Conservation (phyloP, 2,797 vertebrate genomes). For the Phylloscopus collybita region DNA sequence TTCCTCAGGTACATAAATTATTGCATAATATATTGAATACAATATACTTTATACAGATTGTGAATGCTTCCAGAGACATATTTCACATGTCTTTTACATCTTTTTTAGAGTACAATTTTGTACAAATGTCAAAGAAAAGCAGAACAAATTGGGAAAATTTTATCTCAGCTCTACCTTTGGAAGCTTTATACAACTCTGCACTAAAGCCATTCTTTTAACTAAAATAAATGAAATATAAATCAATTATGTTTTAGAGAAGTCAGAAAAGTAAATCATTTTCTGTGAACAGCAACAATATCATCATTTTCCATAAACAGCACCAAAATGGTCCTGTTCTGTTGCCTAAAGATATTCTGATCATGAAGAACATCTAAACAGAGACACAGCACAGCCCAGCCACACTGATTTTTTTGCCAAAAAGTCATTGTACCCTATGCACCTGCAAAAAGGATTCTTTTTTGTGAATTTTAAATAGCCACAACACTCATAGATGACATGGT, state of each 20-base stretch:
- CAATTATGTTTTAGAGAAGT: not conserved
- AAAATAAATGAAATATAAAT: not conserved
- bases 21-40: not conserved
- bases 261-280: not conserved
- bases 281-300: not conserved
- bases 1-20: not conserved
- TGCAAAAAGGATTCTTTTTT: not conserved
- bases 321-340: not conserved
- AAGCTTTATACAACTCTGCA: not conserved
- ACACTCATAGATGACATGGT: not conserved
- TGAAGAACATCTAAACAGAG: not conserved
- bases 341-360: not conserved
- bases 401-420: not conserved
- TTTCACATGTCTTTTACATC: not conserved
- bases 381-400: not conserved
- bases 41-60: not conserved
- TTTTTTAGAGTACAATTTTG: not conserved
- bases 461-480: not conserved
- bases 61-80: not conserved
- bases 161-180: not conserved
- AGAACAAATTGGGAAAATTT: not conserved
- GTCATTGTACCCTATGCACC: not conserved
- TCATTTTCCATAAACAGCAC: not conserved
- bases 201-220: not conserved
- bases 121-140: not conserved